These are phyloP conservation scores for Nerophis ophidion DNA, from an alignment of 2,113 vertebrate species.

Conservation along the genomic window DNA sequence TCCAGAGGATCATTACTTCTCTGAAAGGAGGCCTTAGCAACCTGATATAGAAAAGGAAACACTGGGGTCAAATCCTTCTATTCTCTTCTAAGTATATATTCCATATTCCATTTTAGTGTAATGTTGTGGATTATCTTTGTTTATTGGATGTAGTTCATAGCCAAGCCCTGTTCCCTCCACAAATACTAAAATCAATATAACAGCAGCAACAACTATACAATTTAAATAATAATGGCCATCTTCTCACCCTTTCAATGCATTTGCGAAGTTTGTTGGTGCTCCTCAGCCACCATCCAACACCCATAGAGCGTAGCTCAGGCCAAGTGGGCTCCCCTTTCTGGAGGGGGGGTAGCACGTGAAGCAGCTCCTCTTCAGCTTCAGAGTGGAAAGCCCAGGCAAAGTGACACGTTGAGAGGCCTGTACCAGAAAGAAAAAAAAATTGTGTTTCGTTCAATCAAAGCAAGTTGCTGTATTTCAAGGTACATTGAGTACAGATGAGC, in stretches of 20 bases:
- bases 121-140: background rate
- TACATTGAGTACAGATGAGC: background rate
- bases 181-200: background rate
- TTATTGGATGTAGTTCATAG: slow-evolving; percentile 5
- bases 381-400: slow-evolving; percentile 99
- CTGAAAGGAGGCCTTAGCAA: slow-evolving; percentile 93
- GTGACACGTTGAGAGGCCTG: slow-evolving; percentile 91
- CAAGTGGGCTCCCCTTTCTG: slow-evolving; percentile 86
- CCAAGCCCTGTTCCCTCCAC: background rate
- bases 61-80: background rate
- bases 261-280: slow-evolving; percentile 84
- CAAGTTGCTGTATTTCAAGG: background rate
- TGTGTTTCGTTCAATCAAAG: no score
- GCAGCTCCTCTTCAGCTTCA: slow-evolving; percentile 90
- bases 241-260: slow-evolving; percentile 90
- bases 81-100: slow-evolving; percentile 11
- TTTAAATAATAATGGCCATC: background rate
- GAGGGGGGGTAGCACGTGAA: slow-evolving; percentile 86
- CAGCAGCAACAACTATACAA: background rate
- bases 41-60: slow-evolving; percentile 66
- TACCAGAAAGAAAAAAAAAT: slow-evolving; percentile 3
- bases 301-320: slow-evolving; percentile 94
- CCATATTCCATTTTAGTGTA: slow-evolving; percentile 12
- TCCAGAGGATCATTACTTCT: slow-evolving; percentile 92
- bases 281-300: slow-evolving; percentile 94